These are phyloP conservation scores for Andrena cerasifolii DNA, from an alignment of 1,140 invertebrate species.

Conservation along the genomic window DNA sequence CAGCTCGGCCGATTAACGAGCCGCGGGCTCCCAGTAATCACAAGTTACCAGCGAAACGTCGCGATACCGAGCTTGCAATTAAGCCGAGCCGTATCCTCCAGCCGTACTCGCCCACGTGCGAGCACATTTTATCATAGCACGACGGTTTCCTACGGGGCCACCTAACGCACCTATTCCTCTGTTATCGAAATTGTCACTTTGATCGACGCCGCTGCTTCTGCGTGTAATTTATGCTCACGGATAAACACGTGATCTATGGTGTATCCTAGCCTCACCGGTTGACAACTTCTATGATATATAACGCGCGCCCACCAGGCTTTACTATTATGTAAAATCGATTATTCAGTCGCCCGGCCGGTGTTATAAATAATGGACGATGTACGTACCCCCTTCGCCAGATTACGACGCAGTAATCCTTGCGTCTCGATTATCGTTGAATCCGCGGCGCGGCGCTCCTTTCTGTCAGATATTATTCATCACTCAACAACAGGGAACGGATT, in stretches of 20 bases:
- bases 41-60: not conserved
- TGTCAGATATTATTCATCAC: constrained; percentile 10
- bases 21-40: not conserved
- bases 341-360: not conserved
- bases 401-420: constrained; percentile 33
- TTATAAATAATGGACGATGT: constrained; percentile 30
- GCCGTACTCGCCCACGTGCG: not conserved
- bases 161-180: not conserved
- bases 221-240: constrained; percentile 16
- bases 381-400: constrained; percentile 39
- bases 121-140: not conserved
- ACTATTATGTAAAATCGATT: constrained; percentile 51
- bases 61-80: not conserved
- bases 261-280: not conserved
- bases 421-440: constrained; percentile 28
- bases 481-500: too few species aligned
- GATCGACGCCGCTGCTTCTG: not conserved
- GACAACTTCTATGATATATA: constrained; percentile 34
- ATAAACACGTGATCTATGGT: constrained; percentile 16
- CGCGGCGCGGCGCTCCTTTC: not conserved
- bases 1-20: not conserved
- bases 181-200: constrained; percentile 17
- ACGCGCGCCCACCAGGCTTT: constrained; percentile 3
- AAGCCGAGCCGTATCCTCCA: not conserved
- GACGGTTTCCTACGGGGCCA: not conserved